Evolutionary conservation across 2,113 vertebrate genomes (phyloP).

Genomic region (Octodon degus): DNA sequence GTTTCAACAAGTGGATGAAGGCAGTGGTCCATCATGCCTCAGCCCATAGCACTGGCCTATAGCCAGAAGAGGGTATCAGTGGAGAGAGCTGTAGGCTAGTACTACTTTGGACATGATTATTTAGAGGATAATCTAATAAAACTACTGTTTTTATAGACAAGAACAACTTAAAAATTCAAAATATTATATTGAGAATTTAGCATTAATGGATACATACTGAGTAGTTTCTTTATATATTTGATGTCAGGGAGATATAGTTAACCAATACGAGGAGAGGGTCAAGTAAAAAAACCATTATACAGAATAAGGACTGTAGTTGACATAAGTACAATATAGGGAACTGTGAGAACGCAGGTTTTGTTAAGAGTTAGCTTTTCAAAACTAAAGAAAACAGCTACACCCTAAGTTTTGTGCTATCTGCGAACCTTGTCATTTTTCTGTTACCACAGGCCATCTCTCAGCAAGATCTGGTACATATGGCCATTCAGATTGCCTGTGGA

Average conservation of each 20-base stretch:
- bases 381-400: not conserved
- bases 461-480: conserved; percentile 99
- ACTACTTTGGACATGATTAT: not conserved
- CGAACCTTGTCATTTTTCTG: conserved; percentile 63
- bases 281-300: not conserved
- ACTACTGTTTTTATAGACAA: not conserved
- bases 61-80: not conserved
- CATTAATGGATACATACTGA: not conserved
- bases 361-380: conserved; percentile 42
- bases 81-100: not conserved
- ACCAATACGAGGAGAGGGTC: not conserved
- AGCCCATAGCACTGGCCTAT: not conserved
- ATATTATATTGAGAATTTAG: conserved; percentile 17
- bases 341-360: not conserved
- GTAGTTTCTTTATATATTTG: not conserved
- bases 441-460: conserved; percentile 95
- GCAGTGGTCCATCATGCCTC: not conserved
- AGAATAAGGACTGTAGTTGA: not conserved
- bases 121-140: conserved; percentile 10
- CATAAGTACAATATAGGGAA: not conserved
- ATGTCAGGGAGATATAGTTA: not conserved
- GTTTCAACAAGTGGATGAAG: not conserved
- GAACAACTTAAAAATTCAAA: conserved; percentile 22
- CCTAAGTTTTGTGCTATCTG: conserved; percentile 1
- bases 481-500: conserved; percentile 98